Base-by-base conservation (phyloP, 2,888 invertebrate genomes). In the Campoplex capitator region DNA sequence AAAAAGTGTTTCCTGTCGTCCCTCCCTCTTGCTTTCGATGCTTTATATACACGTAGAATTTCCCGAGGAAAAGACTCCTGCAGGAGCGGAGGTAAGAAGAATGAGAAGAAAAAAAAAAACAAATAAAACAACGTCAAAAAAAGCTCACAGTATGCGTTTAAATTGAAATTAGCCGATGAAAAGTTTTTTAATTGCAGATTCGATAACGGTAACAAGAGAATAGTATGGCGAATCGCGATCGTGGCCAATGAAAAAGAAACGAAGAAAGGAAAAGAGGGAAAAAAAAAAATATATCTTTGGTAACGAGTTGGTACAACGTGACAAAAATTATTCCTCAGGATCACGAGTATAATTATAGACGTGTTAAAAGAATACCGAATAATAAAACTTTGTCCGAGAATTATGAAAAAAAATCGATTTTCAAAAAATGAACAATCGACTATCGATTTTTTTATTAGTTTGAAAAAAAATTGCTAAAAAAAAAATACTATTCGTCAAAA, bases 171-270 rank as follows among this genome's bases (percentile, higher is more conserved):
- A 93, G 93, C 92, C 91, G 90, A 70, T 86, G 81, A 73, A 88
- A 94, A 93, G 92, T 93, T 93, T 93, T 93, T 93, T 93, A 94
- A 93, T 94, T 94, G 93, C 93, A 91, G 92, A 93, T 93, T 93
- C 93, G 93, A 93, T 93, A 93, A 92, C 91, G 91, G 85, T 76
- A 77, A 78, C 68, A 68, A 78, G 78, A 77, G 75, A 80, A 70
- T 58, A 75, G 48, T 23, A 23, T 42, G 65, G 73, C 54, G 73
- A 78, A 78, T 73, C 78, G 35, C 70, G 62, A 51, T 58, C 67
- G 65, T 35, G 18, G 32, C 28, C 18, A 62, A 54, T 48, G 35
- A 68, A 28, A 45, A 13, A 42, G 13, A n/a, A 38, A 11, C 9
- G 54, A 32, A 35, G 48, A 23, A 56, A 13, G 38, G 58, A 42